These are phyloP conservation scores for Drosophila setifemur DNA, from an alignment of 1,140 invertebrate genomes.

Conservation along the genomic window DNA sequence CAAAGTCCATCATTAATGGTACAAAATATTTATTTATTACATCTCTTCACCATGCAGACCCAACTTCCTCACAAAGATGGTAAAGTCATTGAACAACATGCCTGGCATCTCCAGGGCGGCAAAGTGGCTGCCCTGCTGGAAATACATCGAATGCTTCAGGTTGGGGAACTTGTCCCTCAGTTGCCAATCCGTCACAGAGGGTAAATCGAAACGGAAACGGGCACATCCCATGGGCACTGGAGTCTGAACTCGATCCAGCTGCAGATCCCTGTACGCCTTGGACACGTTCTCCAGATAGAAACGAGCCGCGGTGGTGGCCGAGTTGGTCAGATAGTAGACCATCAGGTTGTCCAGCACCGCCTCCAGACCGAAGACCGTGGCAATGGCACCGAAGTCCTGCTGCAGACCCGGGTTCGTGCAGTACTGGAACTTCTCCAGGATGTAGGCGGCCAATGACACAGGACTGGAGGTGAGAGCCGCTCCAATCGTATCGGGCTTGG, in stretches of 20 bases:
- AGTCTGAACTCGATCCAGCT: slow-evolving; percentile 85
- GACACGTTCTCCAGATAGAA: slow-evolving; percentile 88
- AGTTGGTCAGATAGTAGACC: slow-evolving; percentile 91
- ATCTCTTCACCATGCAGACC: slow-evolving; percentile 23
- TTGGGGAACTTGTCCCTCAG: slow-evolving; percentile 86
- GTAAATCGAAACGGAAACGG: slow-evolving; percentile 86
- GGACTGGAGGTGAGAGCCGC: slow-evolving; percentile 87
- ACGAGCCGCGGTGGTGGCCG: slow-evolving; percentile 89
- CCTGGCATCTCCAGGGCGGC: slow-evolving; percentile 91
- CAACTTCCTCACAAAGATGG: slow-evolving; percentile 59
- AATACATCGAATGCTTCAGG: slow-evolving; percentile 85
- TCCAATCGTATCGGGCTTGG: slow-evolving; percentile 94
- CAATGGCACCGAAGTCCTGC: slow-evolving; percentile 85
- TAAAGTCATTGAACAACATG: slow-evolving; percentile 87
- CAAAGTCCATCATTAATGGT: not conserved
- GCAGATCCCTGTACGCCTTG: slow-evolving; percentile 69
- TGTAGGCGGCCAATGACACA: slow-evolving; percentile 89
- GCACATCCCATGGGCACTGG: slow-evolving; percentile 87
- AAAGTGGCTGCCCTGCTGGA: slow-evolving; percentile 91
- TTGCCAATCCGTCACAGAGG: slow-evolving; percentile 85
- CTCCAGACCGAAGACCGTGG: slow-evolving; percentile 85
- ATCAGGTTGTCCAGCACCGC: slow-evolving; percentile 94
- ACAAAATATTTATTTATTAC: slow-evolving; percentile 12
- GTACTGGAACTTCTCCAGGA: slow-evolving; percentile 92
- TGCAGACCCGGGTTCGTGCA: slow-evolving; percentile 91